These are phyloP conservation scores for Salvelinus alpinus DNA, from an alignment of 2,113 vertebrate genomes.

Conservation along the genomic window DNA sequence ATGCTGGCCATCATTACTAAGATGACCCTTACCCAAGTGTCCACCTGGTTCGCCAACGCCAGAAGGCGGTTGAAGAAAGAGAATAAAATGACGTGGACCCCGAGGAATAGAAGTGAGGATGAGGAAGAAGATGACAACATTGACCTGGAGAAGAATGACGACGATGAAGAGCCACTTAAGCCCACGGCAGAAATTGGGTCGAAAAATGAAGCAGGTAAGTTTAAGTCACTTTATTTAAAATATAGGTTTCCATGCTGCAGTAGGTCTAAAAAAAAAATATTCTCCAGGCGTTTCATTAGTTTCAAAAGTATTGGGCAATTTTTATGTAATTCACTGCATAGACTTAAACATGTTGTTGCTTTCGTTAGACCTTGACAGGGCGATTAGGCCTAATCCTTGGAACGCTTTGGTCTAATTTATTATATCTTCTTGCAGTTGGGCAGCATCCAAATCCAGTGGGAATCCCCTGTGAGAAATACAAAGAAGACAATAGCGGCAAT, in stretches of 20 bases:
- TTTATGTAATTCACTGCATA: too few species aligned
- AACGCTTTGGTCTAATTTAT: conserved; percentile 61
- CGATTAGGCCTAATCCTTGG: conserved; percentile 41
- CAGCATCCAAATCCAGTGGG: conserved; percentile 29
- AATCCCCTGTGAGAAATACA: conserved; percentile 39
- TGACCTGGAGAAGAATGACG: conserved; percentile 86
- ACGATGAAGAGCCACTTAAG: conserved; percentile 76
- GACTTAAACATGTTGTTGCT: too few species aligned
- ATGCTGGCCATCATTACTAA: conserved; percentile 98
- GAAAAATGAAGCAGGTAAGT: conserved; percentile 73
- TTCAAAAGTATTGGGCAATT: too few species aligned
- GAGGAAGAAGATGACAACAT: conserved; percentile 89
- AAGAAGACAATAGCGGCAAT: conserved; percentile 42
- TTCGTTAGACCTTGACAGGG: too few species aligned
- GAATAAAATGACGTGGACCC: conserved; percentile 90
- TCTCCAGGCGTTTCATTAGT: too few species aligned
- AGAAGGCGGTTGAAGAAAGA: conserved; percentile 88
- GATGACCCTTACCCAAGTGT: conserved; percentile 97
- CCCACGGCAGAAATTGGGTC: conserved; percentile 66
- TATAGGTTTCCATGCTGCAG: conserved; percentile 47
- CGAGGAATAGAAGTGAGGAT: conserved; percentile 85
- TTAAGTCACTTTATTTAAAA: conserved; percentile 30
- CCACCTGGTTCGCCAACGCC: conserved; percentile 92
- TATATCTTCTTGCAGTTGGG: conserved; percentile 26
- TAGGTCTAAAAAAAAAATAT: conserved; percentile 45